Percentiles rank a stretch among this genome's conserved stretches.
phyloP scores from a whole-genome alignment of 2,797 vertebrate species.

The Eulemur albifrons region DNA sequence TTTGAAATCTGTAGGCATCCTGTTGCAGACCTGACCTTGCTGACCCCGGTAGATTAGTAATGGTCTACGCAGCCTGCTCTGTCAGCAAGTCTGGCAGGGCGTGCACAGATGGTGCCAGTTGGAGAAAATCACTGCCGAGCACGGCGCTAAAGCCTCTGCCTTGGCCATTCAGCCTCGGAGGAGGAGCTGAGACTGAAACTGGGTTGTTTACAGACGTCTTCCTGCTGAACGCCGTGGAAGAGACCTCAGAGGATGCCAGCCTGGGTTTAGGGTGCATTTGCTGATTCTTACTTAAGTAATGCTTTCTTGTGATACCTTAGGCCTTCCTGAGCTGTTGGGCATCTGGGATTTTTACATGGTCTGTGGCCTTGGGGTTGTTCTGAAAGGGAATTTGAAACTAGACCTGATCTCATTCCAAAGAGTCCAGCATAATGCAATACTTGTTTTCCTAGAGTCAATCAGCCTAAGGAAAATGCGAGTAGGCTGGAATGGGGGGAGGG shows the following conservation, averaged over 20 bases:
- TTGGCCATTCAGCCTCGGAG: neutral
- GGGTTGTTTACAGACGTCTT: conserved; percentile 41
- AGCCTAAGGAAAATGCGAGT: conserved; percentile 66
- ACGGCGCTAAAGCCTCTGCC: neutral
- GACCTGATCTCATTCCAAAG: conserved; percentile 66
- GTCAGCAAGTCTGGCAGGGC: conserved; percentile 69
- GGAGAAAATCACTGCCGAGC: conserved; percentile 51
- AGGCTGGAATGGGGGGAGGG: neutral
- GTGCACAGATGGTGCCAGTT: conserved; percentile 68
- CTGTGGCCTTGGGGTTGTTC: conserved; percentile 66
- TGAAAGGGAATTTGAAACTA: conserved; percentile 71
- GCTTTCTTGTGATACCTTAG: neutral
- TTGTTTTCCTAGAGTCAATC: conserved; percentile 68
- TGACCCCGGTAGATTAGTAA: conserved; percentile 47
- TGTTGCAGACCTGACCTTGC: conserved; percentile 63
- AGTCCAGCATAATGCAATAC: conserved; percentile 59
- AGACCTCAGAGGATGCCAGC: neutral
- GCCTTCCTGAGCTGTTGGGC: conserved; percentile 18
- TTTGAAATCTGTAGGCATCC: conserved; percentile 64
- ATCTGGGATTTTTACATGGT: conserved; percentile 54
- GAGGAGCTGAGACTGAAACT: neutral
- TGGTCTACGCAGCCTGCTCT: conserved; percentile 66
- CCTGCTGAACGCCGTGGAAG: neutral
- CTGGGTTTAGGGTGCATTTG: neutral
- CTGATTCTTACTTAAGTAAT: neutral